phyloP scores from a whole-genome alignment of 2,888 invertebrate genomes.

The Sipha maydis region DNA sequence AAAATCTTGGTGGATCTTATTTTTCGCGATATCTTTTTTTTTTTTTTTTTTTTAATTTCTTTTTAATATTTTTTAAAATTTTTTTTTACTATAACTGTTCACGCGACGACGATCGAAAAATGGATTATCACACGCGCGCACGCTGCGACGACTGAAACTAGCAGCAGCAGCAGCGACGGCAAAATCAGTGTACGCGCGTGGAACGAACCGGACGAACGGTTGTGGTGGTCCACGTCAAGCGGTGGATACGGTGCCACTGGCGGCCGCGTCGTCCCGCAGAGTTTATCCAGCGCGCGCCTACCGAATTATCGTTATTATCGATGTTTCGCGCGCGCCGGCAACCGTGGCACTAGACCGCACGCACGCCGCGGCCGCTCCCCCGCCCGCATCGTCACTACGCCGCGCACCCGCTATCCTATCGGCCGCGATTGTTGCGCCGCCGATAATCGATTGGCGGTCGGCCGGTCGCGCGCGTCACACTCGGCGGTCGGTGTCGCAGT shows the following conservation, averaged over 20 bases:
- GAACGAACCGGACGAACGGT: background rate
- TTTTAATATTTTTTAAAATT: too few relatives aligned
- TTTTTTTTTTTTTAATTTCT: too few relatives aligned
- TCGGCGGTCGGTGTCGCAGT: too few relatives aligned
- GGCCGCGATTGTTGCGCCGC: background rate
- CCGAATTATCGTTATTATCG: conserved; percentile 38
- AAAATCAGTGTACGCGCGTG: too few relatives aligned
- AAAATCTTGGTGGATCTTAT: too few relatives aligned
- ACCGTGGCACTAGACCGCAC: conserved; percentile 39
- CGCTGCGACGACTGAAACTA: too few relatives aligned
- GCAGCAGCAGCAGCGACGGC: background rate
- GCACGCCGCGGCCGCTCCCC: background rate
- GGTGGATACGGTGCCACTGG: conserved; percentile 59
- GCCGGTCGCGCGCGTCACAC: too few relatives aligned
- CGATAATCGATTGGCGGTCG: background rate
- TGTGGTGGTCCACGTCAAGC: conserved; percentile 44
- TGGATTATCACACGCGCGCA: too few relatives aligned
- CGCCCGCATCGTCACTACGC: too few relatives aligned
- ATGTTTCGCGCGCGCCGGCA: conserved; percentile 47
- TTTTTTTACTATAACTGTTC: too few relatives aligned
- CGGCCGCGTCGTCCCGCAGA: conserved; percentile 24
- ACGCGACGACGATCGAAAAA: too few relatives aligned
- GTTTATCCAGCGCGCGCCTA: conserved; percentile 20
- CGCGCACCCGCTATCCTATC: background rate
- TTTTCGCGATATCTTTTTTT: too few relatives aligned